Evolutionary conservation across 1,140 invertebrate species (phyloP).

Genomic region (Patella vulgata): DNA sequence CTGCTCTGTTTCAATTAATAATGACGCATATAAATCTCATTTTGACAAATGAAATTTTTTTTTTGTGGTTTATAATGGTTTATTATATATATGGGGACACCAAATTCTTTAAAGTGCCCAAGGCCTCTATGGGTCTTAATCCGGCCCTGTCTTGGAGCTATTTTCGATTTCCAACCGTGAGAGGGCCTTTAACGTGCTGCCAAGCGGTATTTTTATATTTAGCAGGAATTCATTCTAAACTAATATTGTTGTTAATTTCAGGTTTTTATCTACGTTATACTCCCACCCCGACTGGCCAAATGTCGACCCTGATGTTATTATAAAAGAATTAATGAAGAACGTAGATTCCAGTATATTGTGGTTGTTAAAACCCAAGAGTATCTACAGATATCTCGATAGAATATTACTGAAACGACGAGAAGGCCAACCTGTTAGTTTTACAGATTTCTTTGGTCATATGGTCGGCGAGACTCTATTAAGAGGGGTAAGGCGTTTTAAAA

Average conservation of each 20-base stretch:
- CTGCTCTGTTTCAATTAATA: too few relatives aligned
- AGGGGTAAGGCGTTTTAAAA: constrained; percentile 66
- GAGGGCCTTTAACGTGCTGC: too few relatives aligned
- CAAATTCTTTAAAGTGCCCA: too few relatives aligned
- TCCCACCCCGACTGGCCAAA: constrained; percentile 64
- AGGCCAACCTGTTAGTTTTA: constrained; percentile 69
- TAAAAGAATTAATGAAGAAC: constrained; percentile 64
- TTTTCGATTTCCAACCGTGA: too few relatives aligned
- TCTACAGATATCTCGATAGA: constrained; percentile 62
- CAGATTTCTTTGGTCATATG: constrained; percentile 69
- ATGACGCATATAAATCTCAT: too few relatives aligned
- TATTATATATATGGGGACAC: too few relatives aligned
- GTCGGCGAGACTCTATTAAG: constrained; percentile 68
- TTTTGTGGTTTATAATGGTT: too few relatives aligned
- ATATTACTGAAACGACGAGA: constrained; percentile 63
- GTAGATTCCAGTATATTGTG: constrained; percentile 64
- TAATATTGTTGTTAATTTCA: constrained; percentile 33
- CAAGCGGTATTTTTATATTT: too few relatives aligned
- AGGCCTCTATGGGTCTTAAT: too few relatives aligned
- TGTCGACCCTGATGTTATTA: constrained; percentile 55
- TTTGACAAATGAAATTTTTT: too few relatives aligned
- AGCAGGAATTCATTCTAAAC: too few relatives aligned
- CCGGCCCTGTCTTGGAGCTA: too few relatives aligned
- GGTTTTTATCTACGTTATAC: constrained; percentile 67
- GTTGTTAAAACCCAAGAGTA: constrained; percentile 56